Base-by-base conservation (phyloP, 2,888 invertebrate species). In the Leucophenga maculata region DNA sequence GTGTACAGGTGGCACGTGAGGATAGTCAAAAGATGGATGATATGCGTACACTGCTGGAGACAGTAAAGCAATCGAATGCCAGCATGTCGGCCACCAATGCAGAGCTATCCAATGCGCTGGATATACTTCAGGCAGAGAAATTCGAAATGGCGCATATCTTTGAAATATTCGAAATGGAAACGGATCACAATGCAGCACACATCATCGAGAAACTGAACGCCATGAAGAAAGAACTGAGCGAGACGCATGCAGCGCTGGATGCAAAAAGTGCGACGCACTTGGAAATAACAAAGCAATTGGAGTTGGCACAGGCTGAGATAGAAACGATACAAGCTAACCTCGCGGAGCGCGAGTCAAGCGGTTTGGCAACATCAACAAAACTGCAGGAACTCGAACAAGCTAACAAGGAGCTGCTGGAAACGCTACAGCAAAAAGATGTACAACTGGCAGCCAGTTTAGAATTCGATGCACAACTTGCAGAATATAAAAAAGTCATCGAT, bases 81-180 rank as follows among this genome's bases (percentile, higher is more conserved):
- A 78, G 81, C 13, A 86, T 86, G 22, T 85, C 86, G 0, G 69
- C 77, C 0, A 86, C 86, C 1, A 86, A 86, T 72, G 80, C 82
- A 0, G 79, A 85, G 67, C 69, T 86, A 1, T 82, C 85, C 3
- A 75, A 76, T 0, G 82, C 81, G 11, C 72, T 86, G 59, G 78
- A 85, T 16, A 71, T 78, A 31, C 75, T 86, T 0, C 85, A 85
- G 48, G 80, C 82, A 3, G 85, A 86, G 68, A 86, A 86, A 39
- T 39, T 39, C 39, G 39, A 39, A 26, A 26, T 26, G 26, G 77
- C 82, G 11, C 78, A 86, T 66, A 86, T 85, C 9, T 86, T 86
- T 48, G 86, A 86, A 74, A 74, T 86, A 0, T 86, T 86, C 52
- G 86, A 86, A 77, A 84, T 86, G 83, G 86, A 86, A 70, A 72